Conservation (phyloP, 2,797 vertebrate genomes). For the Pagetopsis macropterus region DNA sequence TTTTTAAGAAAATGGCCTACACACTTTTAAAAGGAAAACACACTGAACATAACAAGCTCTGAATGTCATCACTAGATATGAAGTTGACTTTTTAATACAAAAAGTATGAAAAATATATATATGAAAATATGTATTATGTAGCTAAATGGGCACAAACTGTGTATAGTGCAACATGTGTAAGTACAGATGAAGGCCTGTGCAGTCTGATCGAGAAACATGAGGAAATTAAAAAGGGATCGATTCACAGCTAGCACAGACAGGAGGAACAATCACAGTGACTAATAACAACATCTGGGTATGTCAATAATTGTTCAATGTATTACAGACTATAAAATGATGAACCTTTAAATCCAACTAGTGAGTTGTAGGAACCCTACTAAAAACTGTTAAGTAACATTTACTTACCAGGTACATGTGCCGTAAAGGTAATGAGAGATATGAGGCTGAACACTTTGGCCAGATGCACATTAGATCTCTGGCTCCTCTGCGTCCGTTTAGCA, state of each 20-base stretch:
- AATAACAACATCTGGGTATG: not conserved
- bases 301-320: not conserved
- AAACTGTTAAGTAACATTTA: not conserved
- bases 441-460: slow-evolving; percentile 70
- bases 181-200: not conserved
- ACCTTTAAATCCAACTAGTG: not conserved
- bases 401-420: slow-evolving; percentile 70
- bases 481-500: slow-evolving; percentile 68
- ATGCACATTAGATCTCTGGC: slow-evolving; percentile 64
- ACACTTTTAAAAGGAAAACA: not conserved
- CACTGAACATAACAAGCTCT: not conserved
- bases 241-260: not conserved
- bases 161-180: not conserved
- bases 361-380: not conserved
- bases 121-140: not conserved
- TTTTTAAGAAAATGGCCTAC: not conserved
- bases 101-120: not conserved
- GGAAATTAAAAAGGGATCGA: not conserved
- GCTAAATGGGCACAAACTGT: not conserved
- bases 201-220: not conserved
- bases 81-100: not conserved
- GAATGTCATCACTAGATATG: not conserved
- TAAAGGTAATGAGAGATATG: slow-evolving; percentile 73
- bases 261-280: not conserved
- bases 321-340: not conserved